phyloP scores from a whole-genome alignment of 1,140 invertebrate species.

The Lepidurus couesii region DNA sequence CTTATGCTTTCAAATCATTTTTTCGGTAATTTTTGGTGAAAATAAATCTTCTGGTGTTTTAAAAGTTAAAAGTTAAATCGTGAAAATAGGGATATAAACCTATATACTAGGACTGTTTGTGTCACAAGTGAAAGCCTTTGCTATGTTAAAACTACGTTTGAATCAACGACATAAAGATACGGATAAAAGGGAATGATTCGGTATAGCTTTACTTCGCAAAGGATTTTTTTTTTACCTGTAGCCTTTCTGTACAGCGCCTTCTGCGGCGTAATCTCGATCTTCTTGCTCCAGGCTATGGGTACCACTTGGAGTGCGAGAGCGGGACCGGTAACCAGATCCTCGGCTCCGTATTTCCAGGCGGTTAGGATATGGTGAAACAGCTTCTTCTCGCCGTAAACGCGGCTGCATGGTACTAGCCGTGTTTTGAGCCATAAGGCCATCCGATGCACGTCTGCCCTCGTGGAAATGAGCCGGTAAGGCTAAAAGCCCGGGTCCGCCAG shows the following conservation, averaged over 20 bases:
- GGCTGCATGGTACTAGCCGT: conserved; percentile 34
- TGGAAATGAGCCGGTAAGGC: conserved; percentile 64
- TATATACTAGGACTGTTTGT: too few species aligned
- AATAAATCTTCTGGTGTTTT: too few species aligned
- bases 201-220: not conserved
- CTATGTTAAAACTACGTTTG: too few species aligned
- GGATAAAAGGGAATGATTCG: too few species aligned
- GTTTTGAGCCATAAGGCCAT: conserved; percentile 58
- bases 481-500: conserved; percentile 27
- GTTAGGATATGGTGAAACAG: conserved; percentile 5
- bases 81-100: too few species aligned
- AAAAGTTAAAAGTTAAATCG: too few species aligned
- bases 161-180: too few species aligned
- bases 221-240: not conserved
- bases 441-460: conserved; percentile 81
- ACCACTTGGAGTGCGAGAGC: not conserved
- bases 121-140: too few species aligned
- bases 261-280: conserved; percentile 1
- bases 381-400: conserved; percentile 7
- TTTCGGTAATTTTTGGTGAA: too few species aligned
- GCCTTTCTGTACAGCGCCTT: not conserved
- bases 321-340: not conserved
- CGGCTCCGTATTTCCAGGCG: not conserved
- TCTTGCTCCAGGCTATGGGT: not conserved
- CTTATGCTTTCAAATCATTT: too few species aligned